Evolutionary conservation across 2,888 invertebrate species (phyloP).

Genomic region (Acanthosoma haemorrhoidale): DNA sequence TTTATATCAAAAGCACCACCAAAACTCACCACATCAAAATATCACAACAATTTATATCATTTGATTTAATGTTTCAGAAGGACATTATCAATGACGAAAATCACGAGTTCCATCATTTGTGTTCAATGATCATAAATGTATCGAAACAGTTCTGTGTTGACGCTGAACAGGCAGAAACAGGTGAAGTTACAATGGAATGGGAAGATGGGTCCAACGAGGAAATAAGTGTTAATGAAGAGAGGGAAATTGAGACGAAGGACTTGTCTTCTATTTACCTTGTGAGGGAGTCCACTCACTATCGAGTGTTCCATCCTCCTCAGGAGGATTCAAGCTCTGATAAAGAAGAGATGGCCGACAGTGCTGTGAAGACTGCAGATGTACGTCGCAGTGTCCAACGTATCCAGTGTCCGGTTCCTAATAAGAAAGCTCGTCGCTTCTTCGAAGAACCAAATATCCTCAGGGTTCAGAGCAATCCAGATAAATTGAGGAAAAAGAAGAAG

Average conservation of each 20-base stretch:
- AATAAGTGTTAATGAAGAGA: not conserved
- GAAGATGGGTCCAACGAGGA: not conserved
- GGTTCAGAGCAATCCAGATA: conserved; percentile 32
- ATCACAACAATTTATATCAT: too few species aligned
- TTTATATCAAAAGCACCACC: too few species aligned
- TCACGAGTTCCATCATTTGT: not conserved
- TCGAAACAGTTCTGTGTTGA: not conserved
- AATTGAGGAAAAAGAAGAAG: conserved; percentile 32
- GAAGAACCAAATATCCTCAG: conserved; percentile 30
- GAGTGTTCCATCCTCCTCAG: conserved; percentile 16
- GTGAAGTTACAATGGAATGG: not conserved
- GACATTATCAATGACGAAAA: not conserved
- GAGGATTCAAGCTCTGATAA: not conserved
- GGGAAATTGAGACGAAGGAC: not conserved
- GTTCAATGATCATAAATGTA: not conserved
- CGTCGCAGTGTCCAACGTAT: not conserved
- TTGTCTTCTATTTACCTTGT: not conserved
- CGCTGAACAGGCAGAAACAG: not conserved
- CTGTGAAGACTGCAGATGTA: not conserved
- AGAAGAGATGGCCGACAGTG: not conserved
- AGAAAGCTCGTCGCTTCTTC: conserved; percentile 15
- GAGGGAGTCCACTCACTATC: not conserved
- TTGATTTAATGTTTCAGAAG: not conserved
- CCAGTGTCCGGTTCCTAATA: not conserved
- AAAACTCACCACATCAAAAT: too few species aligned